Conservation (phyloP, 2,888 invertebrate species). For the Pristionchus exspectatus region DNA sequence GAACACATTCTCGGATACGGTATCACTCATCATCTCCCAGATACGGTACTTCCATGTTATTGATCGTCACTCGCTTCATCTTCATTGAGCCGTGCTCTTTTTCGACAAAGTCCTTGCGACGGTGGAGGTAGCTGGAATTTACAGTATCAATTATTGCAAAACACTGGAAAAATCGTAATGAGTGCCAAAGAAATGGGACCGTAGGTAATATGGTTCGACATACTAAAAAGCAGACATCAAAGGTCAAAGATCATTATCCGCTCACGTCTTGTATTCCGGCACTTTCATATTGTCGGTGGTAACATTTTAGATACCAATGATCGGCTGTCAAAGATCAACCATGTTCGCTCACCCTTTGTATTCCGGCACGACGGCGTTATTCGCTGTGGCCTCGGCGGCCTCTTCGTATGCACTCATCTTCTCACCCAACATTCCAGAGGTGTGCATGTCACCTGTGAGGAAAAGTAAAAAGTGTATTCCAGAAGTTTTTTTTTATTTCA, state of each 20-base stretch:
- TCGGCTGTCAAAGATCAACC: slow-evolving; percentile 7
- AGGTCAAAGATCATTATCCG: no score
- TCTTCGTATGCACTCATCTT: slow-evolving; percentile 55
- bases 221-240: not conserved
- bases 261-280: no score
- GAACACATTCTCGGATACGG: not conserved
- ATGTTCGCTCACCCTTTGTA: slow-evolving; percentile 51
- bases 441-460: slow-evolving; percentile 56
- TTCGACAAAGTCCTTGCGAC: slow-evolving; percentile 44
- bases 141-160: no score
- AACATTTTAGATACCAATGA: not conserved
- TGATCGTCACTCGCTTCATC: slow-evolving; percentile 32
- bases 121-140: slow-evolving; percentile 9
- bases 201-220: not conserved
- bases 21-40: slow-evolving; percentile 33
- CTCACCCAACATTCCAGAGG: slow-evolving; percentile 54
- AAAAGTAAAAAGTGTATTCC: no score
- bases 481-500: no score
- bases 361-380: slow-evolving; percentile 46
- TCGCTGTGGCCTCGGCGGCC: not conserved
- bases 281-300: no score
- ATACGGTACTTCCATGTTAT: slow-evolving; percentile 18
- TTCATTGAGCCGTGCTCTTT: not conserved
- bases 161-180: not conserved
- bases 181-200: no score